Evolutionary conservation across 2,888 invertebrate species (phyloP).

Genomic region (Mactromeris polynyma): DNA sequence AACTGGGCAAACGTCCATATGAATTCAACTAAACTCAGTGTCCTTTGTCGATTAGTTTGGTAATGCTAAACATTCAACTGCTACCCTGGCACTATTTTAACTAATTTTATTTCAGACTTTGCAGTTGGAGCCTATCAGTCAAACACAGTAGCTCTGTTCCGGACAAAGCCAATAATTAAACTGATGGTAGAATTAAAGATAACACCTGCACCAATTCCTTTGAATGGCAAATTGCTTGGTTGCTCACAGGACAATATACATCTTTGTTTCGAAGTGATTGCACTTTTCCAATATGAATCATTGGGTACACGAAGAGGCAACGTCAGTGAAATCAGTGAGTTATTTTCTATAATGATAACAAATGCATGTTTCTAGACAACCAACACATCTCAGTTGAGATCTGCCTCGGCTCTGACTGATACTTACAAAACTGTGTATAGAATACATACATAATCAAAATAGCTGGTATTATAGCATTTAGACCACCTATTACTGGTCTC

Average conservation of each 20-base stretch:
- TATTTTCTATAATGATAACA: neutral
- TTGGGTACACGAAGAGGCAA: conserved; percentile 29
- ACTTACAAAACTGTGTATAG: too few relatives aligned
- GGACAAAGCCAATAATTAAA: conserved; percentile 55
- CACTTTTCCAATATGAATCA: conserved; percentile 5
- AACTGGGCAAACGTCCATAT: too few relatives aligned
- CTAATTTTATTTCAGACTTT: conserved; percentile 44
- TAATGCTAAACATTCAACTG: neutral
- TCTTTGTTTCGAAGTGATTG: conserved; percentile 48
- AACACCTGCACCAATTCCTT: conserved; percentile 59
- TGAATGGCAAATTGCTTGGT: conserved; percentile 21
- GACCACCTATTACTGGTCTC: too few relatives aligned
- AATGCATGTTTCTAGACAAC: neutral
- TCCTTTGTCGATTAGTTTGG: too few relatives aligned
- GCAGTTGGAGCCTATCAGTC: conserved; percentile 63
- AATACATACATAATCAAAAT: too few relatives aligned
- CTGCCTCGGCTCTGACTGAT: too few relatives aligned
- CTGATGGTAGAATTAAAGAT: conserved; percentile 35
- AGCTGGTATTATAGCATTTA: too few relatives aligned
- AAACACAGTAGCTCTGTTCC: conserved; percentile 52
- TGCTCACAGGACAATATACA: conserved; percentile 39
- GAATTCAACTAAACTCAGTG: too few relatives aligned
- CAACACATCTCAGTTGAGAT: too few relatives aligned
- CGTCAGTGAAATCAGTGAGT: conserved; percentile 26
- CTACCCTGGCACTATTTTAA: too few relatives aligned